Percentiles rank a stretch among this genome's conserved stretches.
Conservation (phyloP, 2,113 vertebrate genomes). For the Rhynchopsitta pachyrhyncha region DNA sequence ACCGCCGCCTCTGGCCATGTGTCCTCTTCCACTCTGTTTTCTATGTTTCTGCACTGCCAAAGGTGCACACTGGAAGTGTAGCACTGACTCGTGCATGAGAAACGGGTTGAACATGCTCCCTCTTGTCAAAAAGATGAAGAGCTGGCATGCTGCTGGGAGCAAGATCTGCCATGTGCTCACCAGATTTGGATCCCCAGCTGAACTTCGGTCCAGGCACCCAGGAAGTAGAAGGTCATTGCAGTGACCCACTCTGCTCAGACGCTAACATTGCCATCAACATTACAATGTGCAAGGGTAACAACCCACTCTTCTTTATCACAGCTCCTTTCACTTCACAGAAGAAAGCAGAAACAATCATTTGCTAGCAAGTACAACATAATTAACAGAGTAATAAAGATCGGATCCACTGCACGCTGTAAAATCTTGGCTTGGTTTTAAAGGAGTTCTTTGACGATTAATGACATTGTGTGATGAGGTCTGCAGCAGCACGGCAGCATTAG, state of each 20-base stretch:
- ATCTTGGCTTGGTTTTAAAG: background rate
- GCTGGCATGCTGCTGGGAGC: background rate
- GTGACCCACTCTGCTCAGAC: background rate
- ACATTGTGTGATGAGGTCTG: background rate
- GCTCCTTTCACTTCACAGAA: background rate
- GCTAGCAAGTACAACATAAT: background rate
- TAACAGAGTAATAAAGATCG: background rate
- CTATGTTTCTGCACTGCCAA: background rate
- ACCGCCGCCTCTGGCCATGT: rapidly evolving
- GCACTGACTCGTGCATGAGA: background rate
- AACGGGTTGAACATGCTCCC: background rate
- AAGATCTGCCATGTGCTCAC: background rate
- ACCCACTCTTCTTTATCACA: background rate
- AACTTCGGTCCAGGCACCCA: background rate
- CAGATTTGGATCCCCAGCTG: background rate
- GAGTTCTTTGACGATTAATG: background rate
- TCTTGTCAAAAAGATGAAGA: conserved; percentile 23
- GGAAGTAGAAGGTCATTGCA: background rate
- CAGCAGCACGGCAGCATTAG: background rate
- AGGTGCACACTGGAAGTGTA: background rate
- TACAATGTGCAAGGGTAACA: background rate
- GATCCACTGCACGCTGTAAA: background rate
- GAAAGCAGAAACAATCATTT: background rate
- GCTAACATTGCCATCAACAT: background rate
- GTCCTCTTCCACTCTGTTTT: background rate